phyloP scores from a whole-genome alignment of 2,797 vertebrate species.

The Chloroceryle inda region DNA sequence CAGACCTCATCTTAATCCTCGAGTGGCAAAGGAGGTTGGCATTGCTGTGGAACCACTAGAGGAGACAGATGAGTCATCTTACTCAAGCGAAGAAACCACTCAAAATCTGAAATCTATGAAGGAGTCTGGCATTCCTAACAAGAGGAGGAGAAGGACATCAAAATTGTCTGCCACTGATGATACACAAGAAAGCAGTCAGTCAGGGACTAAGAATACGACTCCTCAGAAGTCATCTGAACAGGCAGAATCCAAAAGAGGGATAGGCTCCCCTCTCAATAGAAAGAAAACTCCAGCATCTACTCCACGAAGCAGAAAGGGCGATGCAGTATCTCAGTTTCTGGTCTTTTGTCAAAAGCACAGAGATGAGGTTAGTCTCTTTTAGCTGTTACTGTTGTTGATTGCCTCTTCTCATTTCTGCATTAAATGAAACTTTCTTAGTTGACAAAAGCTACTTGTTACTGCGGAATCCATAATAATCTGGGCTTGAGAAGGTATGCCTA shows the following conservation, averaged over 20 bases:
- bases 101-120: conserved; percentile 16
- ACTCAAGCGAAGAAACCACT: conserved; percentile 48
- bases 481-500: not conserved
- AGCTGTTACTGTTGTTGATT: not conserved
- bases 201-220: conserved; percentile 44
- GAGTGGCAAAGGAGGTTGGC: conserved; percentile 85
- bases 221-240: conserved; percentile 74
- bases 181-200: conserved; percentile 37
- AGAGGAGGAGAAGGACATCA: conserved; percentile 78
- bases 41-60: conserved; percentile 66
- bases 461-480: not conserved
- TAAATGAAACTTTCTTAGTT: not conserved
- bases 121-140: conserved; percentile 74
- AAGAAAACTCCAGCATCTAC: conserved; percentile 73
- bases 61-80: conserved; percentile 56
- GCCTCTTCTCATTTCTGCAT: not conserved
- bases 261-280: conserved; percentile 75
- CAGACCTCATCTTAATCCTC: conserved; percentile 89
- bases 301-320: conserved; percentile 79
- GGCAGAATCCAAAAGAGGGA: conserved; percentile 73
- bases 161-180: conserved; percentile 50
- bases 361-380: conserved; percentile 82
- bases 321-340: conserved; percentile 81
- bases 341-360: conserved; percentile 87
- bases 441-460: not conserved